Percentiles rank a stretch among this genome's conserved stretches.
Conservation (phyloP, 37 sponge, comb jelly and placozoan genomes). For the Agelas oroides region DNA sequence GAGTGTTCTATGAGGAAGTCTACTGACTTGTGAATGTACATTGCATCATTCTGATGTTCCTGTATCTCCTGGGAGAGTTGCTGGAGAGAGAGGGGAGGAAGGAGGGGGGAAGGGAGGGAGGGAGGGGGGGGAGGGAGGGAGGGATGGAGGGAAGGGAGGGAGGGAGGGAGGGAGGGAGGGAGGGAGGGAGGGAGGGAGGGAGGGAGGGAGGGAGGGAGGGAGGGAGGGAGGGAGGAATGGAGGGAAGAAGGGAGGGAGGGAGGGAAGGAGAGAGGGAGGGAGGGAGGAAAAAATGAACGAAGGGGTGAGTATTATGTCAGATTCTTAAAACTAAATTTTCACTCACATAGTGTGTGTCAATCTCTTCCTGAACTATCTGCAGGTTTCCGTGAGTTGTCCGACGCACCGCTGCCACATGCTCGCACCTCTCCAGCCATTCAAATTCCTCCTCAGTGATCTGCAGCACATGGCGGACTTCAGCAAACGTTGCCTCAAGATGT, state of each 20-base stretch:
- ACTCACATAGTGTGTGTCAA: constrained; percentile 44
- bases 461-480: constrained; percentile 49
- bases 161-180: neutral
- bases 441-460: constrained; percentile 51
- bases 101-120: neutral
- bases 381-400: constrained; percentile 27
- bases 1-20: constrained; percentile 63
- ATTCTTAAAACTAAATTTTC: too few relatives aligned
- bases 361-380: constrained; percentile 45
- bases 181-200: neutral
- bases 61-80: constrained; percentile 10
- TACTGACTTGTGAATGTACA: constrained; percentile 40
- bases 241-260: neutral
- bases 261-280: too few relatives aligned
- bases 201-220: neutral
- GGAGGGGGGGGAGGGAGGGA: neutral
- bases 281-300: too few relatives aligned
- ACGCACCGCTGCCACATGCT: neutral
- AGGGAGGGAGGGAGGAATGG: neutral
- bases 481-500: constrained; percentile 45
- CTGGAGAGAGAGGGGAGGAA: constrained; percentile 1
- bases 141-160: neutral
- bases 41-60: constrained; percentile 21
- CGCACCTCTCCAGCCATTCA: constrained; percentile 58
- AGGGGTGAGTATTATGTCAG: too few relatives aligned